Conservation (phyloP, 2,113 vertebrate species). For the Carassius gibelio region DNA sequence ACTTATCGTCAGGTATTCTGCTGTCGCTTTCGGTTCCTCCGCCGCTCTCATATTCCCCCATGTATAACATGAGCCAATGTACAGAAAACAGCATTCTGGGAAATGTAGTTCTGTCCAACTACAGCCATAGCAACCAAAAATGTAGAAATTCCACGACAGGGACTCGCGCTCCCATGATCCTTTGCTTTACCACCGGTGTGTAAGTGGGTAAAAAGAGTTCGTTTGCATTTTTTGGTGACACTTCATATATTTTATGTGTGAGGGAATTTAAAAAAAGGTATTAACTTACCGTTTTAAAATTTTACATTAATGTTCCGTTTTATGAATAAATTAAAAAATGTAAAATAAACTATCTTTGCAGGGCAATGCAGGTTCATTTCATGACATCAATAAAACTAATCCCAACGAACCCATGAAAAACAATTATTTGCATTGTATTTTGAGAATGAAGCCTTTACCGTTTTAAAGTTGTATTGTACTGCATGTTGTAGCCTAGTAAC, state of each 20-base stretch:
- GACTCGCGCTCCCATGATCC: conserved; percentile 68
- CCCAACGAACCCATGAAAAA: neutral
- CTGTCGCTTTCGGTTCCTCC: conserved; percentile 55
- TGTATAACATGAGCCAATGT: conserved; percentile 62
- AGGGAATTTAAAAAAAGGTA: neutral
- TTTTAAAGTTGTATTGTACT: neutral
- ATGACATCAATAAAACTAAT: conserved; percentile 31
- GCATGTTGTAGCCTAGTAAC: neutral
- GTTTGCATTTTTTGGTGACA: conserved; percentile 49
- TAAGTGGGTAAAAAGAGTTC: conserved; percentile 53
- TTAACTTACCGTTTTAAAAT: neutral
- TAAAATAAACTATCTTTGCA: neutral
- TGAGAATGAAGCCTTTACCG: neutral
- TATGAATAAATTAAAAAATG: neutral
- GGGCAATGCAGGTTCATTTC: neutral
- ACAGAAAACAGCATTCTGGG: conserved; percentile 67
- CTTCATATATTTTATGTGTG: neutral
- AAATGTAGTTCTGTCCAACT: conserved; percentile 57
- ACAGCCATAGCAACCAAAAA: neutral
- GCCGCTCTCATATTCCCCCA: conserved; percentile 59
- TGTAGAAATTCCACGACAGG: fast-evolving
- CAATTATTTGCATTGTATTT: neutral
- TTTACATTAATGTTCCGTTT: neutral
- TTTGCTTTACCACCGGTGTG: conserved; percentile 28
- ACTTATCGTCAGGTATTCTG: conserved; percentile 39